Percentiles rank a stretch among this genome's conserved stretches.
Conservation (phyloP, 2,797 vertebrate genomes). For the Sebastes melanostomus region DNA sequence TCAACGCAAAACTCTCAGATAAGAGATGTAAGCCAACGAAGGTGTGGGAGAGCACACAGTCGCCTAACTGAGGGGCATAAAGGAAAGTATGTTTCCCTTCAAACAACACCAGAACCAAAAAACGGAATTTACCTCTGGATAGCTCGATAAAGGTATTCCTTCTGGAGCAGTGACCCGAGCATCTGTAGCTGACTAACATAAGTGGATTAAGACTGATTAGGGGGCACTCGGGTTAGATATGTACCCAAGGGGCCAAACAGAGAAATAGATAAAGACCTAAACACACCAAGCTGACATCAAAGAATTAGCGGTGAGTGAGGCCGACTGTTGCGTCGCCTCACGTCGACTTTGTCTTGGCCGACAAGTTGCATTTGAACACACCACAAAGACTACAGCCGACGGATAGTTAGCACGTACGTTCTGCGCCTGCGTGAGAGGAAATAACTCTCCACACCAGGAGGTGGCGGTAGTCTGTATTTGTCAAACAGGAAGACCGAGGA, state of each 20-base stretch:
- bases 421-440: no score
- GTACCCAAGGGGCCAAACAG: not conserved
- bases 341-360: no score
- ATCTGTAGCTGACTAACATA: conserved; percentile 18
- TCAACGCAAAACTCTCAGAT: not conserved
- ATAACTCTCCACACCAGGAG: no score
- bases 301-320: no score
- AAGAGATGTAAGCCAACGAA: not conserved
- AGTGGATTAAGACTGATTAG: conserved; percentile 54
- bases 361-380: no score
- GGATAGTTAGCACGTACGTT: no score
- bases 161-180: conserved; percentile 26
- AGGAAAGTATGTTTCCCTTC: not conserved
- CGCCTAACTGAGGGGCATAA: not conserved
- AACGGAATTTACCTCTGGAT: not conserved
- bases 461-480: no score
- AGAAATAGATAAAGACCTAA: not conserved
- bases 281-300: no score
- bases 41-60: not conserved
- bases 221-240: not conserved
- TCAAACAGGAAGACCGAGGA: no score
- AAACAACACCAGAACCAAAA: not conserved
- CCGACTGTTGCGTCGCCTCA: no score
- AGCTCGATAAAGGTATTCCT: not conserved
- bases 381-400: no score